A percentile compares a stretch with the other conserved stretches of the same genome.
Evolutionary conservation across 2,797 vertebrate genomes (phyloP).

Genomic region (Enteromius unitaeniatus): DNA sequence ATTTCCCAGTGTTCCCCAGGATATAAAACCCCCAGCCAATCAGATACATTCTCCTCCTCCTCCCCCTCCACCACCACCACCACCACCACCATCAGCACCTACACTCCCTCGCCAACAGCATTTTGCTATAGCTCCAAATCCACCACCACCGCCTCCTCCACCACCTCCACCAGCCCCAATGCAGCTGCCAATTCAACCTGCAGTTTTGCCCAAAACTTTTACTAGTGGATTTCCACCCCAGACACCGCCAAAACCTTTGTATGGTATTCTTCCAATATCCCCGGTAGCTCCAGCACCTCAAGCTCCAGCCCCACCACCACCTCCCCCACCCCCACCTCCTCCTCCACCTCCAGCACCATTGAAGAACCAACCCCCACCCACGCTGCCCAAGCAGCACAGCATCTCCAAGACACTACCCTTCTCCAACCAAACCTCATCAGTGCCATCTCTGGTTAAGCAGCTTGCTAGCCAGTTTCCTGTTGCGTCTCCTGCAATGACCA

Average conservation of each 20-base stretch:
- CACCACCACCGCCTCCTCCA: conserved; percentile 57
- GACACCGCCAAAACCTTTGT: conserved; percentile 71
- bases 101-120: conserved; percentile 68
- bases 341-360: conserved; percentile 76
- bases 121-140: conserved; percentile 60
- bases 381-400: conserved; percentile 89
- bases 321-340: conserved; percentile 68
- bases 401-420: conserved; percentile 77
- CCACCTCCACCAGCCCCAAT: conserved; percentile 40
- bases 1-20: conserved; percentile 82
- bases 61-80: conserved; percentile 67
- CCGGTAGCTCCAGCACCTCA: conserved; percentile 70
- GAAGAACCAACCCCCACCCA: conserved; percentile 84
- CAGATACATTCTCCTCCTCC: conserved; percentile 71
- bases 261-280: conserved; percentile 56
- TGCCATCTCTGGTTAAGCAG: conserved; percentile 85
- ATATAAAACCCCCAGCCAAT: conserved; percentile 59
- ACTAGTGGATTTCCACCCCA: conserved; percentile 77
- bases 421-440: conserved; percentile 66
- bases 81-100: conserved; percentile 68
- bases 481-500: conserved; percentile 70
- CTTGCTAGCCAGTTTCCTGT: conserved; percentile 90
- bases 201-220: conserved; percentile 80
- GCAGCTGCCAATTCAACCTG: conserved; percentile 63
- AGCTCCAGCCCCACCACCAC: conserved; percentile 66